These are phyloP conservation scores for Aphidoletes aphidimyza DNA, from an alignment of 2,888 invertebrate species.

Conservation along the genomic window DNA sequence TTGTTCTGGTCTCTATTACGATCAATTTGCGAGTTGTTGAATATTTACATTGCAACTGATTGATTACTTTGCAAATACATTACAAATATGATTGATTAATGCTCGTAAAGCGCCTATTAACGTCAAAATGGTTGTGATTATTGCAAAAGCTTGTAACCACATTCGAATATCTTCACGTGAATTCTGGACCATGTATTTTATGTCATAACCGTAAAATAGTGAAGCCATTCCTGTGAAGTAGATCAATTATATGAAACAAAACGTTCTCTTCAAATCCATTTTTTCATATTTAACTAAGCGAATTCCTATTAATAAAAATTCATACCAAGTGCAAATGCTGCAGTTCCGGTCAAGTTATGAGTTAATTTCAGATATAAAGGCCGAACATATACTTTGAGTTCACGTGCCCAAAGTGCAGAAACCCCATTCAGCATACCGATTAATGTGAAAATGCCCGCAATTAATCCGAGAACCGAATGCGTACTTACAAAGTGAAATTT, in stretches of 20 bases:
- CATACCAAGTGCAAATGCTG: constrained; percentile 24
- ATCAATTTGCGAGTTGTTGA: too few species aligned
- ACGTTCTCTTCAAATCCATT: too few species aligned
- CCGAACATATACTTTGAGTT: not conserved
- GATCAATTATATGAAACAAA: not conserved
- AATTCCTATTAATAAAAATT: not conserved
- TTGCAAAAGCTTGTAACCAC: not conserved
- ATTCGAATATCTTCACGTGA: not conserved
- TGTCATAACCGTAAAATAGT: not conserved
- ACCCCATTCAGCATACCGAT: constrained; percentile 21
- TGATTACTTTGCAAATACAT: not conserved
- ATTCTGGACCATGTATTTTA: not conserved
- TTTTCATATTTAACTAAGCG: too few species aligned
- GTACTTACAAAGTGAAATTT: not conserved
- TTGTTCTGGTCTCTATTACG: too few species aligned
- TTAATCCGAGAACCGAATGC: not conserved
- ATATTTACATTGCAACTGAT: too few species aligned
- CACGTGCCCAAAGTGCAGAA: not conserved
- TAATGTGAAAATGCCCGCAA: not conserved
- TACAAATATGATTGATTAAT: not conserved
- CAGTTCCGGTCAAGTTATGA: not conserved
- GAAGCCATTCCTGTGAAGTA: not conserved
- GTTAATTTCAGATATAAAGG: not conserved
- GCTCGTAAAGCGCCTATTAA: not conserved
- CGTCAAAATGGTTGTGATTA: not conserved